A percentile compares a stretch with the other conserved stretches of the same genome.
phyloP scores from a whole-genome alignment of 1,140 invertebrate genomes.

The Aphaenogaster rudis region DNA sequence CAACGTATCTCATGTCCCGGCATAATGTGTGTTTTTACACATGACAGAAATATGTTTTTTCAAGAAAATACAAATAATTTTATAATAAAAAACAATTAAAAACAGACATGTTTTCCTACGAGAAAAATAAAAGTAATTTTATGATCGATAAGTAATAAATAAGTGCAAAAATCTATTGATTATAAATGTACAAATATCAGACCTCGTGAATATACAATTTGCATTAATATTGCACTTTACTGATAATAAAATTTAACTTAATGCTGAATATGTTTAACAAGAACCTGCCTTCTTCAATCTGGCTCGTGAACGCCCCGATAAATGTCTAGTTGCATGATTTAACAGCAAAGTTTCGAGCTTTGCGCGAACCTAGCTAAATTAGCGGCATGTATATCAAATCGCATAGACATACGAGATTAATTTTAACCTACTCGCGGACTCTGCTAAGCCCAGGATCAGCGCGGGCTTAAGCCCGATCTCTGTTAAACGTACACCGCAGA shows the following conservation, averaged over 20 bases:
- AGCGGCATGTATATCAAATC: conserved; percentile 66
- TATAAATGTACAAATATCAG: neutral
- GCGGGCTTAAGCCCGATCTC: conserved; percentile 33
- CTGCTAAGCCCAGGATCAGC: conserved; percentile 52
- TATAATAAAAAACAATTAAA: neutral
- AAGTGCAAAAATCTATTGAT: neutral
- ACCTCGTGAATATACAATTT: neutral
- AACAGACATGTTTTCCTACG: neutral
- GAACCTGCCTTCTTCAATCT: conserved; percentile 44
- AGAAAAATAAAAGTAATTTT: neutral
- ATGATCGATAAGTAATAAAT: neutral
- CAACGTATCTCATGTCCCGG: neutral
- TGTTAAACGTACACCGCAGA: conserved; percentile 44
- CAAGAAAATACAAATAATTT: neutral
- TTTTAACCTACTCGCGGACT: conserved; percentile 49
- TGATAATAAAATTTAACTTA: conserved; percentile 48
- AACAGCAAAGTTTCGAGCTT: conserved; percentile 63
- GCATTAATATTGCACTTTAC: conserved; percentile 7
- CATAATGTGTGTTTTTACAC: neutral
- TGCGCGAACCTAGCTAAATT: conserved; percentile 67
- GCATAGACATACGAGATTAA: conserved; percentile 53
- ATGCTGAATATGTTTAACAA: conserved; percentile 43
- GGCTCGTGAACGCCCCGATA: neutral
- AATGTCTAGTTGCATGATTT: conserved; percentile 64
- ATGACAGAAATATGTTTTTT: neutral